phyloP scores from a whole-genome alignment of 2,888 invertebrate species.

The Isotomurus palustris region DNA sequence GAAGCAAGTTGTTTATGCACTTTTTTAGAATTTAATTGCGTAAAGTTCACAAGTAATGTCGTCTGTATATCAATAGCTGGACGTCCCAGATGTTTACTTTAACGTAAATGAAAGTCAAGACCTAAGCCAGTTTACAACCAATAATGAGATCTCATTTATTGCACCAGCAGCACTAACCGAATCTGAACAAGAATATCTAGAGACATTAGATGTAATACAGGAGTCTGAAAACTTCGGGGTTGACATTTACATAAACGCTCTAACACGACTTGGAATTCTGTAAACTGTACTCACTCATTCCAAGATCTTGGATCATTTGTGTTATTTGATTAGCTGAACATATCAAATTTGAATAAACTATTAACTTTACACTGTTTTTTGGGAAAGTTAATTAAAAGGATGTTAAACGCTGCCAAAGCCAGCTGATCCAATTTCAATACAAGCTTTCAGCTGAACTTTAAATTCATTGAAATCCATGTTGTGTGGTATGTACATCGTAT shows the following conservation, averaged over 20 bases:
- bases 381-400: neutral
- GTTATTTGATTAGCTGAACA: too few species aligned
- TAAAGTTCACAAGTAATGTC: neutral
- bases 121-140: too few species aligned
- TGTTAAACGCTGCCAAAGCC: slow-evolving; percentile 1
- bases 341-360: neutral
- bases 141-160: too few species aligned
- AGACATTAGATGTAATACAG: too few species aligned
- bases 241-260: neutral
- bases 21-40: neutral
- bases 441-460: neutral
- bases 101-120: too few species aligned
- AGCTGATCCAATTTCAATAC: neutral
- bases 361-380: neutral
- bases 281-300: neutral
- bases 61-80: too few species aligned
- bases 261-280: neutral
- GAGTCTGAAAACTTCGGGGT: too few species aligned
- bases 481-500: neutral
- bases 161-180: neutral
- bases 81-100: too few species aligned
- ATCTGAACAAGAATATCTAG: too few species aligned
- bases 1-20: neutral
- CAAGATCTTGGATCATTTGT: too few species aligned
- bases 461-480: neutral